phyloP scores from a whole-genome alignment of 2,888 invertebrate genomes.

The Oxyteleia sp. region DNA sequence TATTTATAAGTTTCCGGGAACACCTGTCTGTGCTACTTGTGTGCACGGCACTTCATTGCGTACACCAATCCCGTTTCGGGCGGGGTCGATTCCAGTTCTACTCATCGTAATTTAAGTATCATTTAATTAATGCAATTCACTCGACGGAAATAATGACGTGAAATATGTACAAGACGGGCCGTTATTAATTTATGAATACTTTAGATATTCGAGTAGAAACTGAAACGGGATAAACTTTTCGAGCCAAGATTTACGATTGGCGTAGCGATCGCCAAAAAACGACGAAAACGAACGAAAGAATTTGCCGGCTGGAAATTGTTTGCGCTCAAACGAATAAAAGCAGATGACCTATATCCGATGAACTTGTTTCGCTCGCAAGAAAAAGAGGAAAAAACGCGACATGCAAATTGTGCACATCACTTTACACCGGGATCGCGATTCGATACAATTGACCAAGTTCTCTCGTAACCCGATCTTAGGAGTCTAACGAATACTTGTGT shows the following conservation, averaged over 20 bases:
- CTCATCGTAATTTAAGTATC: no score
- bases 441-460: constrained; percentile 55
- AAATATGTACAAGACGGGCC: no score
- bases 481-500: constrained; percentile 13
- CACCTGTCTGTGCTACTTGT: no score
- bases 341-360: constrained; percentile 3
- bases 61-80: no score
- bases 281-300: neutral
- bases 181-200: constrained; percentile 33
- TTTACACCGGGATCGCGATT: constrained; percentile 28
- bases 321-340: neutral
- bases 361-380: neutral
- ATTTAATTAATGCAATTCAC: no score
- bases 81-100: no score
- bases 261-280: no score
- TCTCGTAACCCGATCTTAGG: constrained; percentile 23
- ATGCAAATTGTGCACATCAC: constrained; percentile 26
- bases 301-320: no score
- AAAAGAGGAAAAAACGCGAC: neutral
- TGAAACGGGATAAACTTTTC: constrained; percentile 23
- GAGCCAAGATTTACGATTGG: constrained; percentile 20
- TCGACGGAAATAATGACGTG: no score
- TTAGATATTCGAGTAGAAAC: constrained; percentile 32
- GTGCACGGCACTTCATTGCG: no score
- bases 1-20: constrained; percentile 78